Evolutionary conservation across 2,113 vertebrate genomes (phyloP).

Genomic region (Neolamprologus fasciatus): DNA sequence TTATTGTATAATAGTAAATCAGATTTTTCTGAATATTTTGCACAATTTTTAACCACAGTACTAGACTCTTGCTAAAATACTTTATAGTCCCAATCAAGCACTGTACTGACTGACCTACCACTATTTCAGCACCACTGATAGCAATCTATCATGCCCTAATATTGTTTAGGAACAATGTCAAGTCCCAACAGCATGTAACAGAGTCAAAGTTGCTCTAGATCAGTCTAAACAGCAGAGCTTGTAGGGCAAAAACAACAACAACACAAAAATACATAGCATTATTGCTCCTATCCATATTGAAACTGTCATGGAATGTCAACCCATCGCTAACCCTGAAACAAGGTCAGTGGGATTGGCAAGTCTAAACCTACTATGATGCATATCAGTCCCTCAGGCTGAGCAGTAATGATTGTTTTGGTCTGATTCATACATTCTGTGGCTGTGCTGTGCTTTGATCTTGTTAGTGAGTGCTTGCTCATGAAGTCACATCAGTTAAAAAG

Average conservation of each 20-base stretch:
- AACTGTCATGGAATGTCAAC: background rate
- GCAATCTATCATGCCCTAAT: background rate
- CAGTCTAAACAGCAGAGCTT: background rate
- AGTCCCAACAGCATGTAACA: background rate
- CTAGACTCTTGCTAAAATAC: background rate
- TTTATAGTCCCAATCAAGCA: background rate
- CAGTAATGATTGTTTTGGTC: background rate
- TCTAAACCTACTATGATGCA: background rate
- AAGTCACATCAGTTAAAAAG: background rate
- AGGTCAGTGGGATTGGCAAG: background rate
- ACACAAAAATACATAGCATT: background rate
- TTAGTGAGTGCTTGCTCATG: background rate
- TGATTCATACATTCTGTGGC: background rate
- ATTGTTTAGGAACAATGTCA: background rate
- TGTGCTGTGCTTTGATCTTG: background rate
- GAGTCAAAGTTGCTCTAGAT: background rate
- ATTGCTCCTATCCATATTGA: background rate
- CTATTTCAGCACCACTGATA: background rate
- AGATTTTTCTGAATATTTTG: background rate
- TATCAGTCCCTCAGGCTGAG: background rate
- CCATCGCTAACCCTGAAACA: background rate
- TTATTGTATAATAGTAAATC: background rate
- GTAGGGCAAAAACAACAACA: background rate
- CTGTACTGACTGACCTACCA: background rate
- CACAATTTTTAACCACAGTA: background rate